Base-by-base conservation (phyloP, 1,140 invertebrate genomes). In the Lepidurus arcticus region DNA sequence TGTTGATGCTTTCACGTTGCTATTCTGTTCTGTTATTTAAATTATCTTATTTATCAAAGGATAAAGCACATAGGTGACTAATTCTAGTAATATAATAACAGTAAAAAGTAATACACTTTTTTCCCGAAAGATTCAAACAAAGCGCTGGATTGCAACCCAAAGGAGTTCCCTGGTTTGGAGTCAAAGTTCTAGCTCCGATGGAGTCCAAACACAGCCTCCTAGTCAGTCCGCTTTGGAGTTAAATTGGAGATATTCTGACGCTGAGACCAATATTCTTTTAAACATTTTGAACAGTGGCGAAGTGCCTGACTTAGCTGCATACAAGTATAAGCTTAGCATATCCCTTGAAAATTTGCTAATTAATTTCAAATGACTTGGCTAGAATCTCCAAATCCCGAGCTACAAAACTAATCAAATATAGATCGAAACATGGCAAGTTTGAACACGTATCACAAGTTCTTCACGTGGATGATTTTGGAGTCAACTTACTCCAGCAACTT, bases 371-470 rank as follows among this genome's bases (percentile, higher is more conserved):
- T 65, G 13, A 13, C 13, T 65, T 65, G 53, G 13, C 21, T 11
- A 76, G 75, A 13, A 44, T 76, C 75, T 76, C 75, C 6, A 76
- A 76, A 44, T 9, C 44, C 7, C 75, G 75, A 10, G 75, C 75
- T 9, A 13, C 24, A 43, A 76, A 45, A 34, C 42, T 76, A 8
- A 47, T 76, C 7, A 45, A 44, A 26, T 76, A 45, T 21, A 44
- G 75, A 34, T 11, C 26, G 7, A 76, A 76, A 21, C 26, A 76
- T 42, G 75, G 75, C 11, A 47, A 76, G 9, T 76, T 76, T 47
- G 24, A 44, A 26, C 10, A n/a, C 8, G 4, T 76, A 13, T 76
- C 75, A 0, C 43, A 76, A 21, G 24, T 76, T 44, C 43, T 76
- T 13, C 75, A 44, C 24, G 75, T 76, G 10, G 75, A 76, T 42